Base-by-base conservation (phyloP, 2,888 invertebrate species). In the Lasioglossum leucozonium region DNA sequence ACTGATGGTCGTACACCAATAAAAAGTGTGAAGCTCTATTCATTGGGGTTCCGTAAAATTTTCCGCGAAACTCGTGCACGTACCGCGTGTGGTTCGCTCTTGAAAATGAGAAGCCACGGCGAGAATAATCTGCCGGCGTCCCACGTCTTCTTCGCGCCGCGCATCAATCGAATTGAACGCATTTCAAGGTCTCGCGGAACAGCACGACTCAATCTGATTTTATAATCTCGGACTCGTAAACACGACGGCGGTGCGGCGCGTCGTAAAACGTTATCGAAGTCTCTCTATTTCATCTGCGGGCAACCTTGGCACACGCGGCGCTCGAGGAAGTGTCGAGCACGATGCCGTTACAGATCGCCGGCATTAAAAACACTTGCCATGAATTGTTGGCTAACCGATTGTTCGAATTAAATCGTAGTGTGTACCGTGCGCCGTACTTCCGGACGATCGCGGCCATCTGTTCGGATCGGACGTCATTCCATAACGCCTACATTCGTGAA, bases 401-500 rank as follows among this genome's bases (percentile, higher is more conserved):
- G 85, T 51, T 65, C 77, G 37, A 81, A 85, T 86, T 85, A 86
- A 84, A 75, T 40, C 40, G 69, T 22, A 37, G n/a, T n/a, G n/a
- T 34, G n/a, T 11, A n/a, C n/a, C n/a, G n/a, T n/a, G 55, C 67
- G 22, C 65, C 74, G 51, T 58, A 79, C 79, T 78, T 74, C 84
- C 81, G 79, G 79, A 87, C 82, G 84, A 87, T 87, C 40, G 51
- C 65, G 47, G 79, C 77, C 81, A 82, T 79, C 83, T 81, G 72
- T 73, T 74, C 47, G 73, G 72, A 82, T 82, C 79, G 74, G 65
- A 55, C 67, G 40, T 75, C 71, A 34, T 74, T 72, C 77, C 79
- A 71, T 77, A 65, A 77, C 87, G 87, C 87, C 87, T 87, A 84
- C 87, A 72, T 84, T 67, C 81, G 71, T 67, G 73, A 87, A 87